A percentile compares a stretch with the other conserved stretches of the same genome.
Conservation (phyloP, 2,888 invertebrate species). For the Axea sp. region DNA sequence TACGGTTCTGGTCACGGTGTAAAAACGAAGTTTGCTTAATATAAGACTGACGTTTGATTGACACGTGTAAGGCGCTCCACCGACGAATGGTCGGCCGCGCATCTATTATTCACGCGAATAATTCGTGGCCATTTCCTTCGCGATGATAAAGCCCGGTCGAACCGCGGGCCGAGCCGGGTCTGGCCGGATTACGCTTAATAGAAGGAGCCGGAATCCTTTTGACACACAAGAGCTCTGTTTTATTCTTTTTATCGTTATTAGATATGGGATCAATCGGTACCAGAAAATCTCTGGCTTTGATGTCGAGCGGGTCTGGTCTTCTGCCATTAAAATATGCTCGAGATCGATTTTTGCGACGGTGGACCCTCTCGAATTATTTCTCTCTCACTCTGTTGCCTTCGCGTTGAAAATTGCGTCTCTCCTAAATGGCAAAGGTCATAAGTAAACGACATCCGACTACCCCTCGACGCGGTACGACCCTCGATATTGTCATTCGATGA, state of each 20-base stretch:
- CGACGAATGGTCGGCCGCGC: background rate
- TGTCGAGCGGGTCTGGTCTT: too few relatives aligned
- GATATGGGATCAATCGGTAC: slow-evolving; percentile 17
- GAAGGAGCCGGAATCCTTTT: slow-evolving; percentile 3
- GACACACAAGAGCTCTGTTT: slow-evolving; percentile 14
- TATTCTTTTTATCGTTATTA: slow-evolving; percentile 19
- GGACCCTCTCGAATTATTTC: slow-evolving; percentile 3
- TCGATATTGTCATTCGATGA: slow-evolving; percentile 12
- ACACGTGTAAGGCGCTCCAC: background rate
- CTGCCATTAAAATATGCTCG: slow-evolving; percentile 7
- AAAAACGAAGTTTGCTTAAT: slow-evolving; percentile 8
- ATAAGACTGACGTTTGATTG: slow-evolving; percentile 9
- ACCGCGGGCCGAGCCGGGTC: too few relatives aligned
- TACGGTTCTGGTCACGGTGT: slow-evolving; percentile 19
- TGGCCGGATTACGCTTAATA: too few relatives aligned
- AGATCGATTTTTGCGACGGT: background rate
- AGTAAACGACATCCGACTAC: background rate
- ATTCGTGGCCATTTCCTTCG: slow-evolving; percentile 4
- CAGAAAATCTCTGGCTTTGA: slow-evolving; percentile 5
- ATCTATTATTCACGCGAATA: slow-evolving; percentile 21
- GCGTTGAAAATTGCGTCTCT: slow-evolving; percentile 10
- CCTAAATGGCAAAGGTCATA: slow-evolving; percentile 1
- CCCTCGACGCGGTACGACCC: background rate
- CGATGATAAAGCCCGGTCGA: background rate
- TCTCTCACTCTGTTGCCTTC: background rate